A percentile compares a stretch with the other conserved stretches of the same genome.
Evolutionary conservation across 2,888 invertebrate species (phyloP).

Genomic region (Lumbricus terrestris): DNA sequence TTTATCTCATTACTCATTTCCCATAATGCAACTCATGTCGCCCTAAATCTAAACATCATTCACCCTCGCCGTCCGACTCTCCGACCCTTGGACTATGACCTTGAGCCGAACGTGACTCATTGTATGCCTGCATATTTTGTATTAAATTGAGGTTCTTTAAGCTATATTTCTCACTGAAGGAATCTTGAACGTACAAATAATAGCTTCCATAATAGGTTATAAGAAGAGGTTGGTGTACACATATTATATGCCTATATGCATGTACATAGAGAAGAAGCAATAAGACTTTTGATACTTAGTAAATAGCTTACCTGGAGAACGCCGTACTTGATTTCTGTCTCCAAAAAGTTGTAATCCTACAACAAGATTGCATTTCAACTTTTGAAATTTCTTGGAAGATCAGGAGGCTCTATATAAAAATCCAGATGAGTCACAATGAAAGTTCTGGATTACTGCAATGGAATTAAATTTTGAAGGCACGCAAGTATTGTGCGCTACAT

Average conservation of each 20-base stretch:
- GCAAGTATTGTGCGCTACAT: neutral
- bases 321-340: conserved; percentile 89
- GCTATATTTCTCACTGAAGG: neutral
- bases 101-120: neutral
- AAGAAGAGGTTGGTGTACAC: neutral
- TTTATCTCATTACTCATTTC: too few species aligned
- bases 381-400: neutral
- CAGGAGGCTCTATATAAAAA: neutral
- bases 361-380: neutral
- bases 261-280: neutral
- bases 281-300: neutral
- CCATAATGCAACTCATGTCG: too few species aligned
- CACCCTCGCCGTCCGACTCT: neutral
- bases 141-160: neutral
- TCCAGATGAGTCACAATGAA: neutral
- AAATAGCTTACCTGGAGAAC: conserved; percentile 76
- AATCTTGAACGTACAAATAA: neutral
- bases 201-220: neutral
- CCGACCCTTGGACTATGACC: neutral
- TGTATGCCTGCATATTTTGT: too few species aligned
- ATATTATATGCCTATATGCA: too few species aligned
- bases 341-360: conserved; percentile 82
- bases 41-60: neutral
- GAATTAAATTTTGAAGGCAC: neutral
- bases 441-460: neutral